Evolutionary conservation across 2,888 invertebrate species (phyloP).

Genomic region (Onchidella celtica): DNA sequence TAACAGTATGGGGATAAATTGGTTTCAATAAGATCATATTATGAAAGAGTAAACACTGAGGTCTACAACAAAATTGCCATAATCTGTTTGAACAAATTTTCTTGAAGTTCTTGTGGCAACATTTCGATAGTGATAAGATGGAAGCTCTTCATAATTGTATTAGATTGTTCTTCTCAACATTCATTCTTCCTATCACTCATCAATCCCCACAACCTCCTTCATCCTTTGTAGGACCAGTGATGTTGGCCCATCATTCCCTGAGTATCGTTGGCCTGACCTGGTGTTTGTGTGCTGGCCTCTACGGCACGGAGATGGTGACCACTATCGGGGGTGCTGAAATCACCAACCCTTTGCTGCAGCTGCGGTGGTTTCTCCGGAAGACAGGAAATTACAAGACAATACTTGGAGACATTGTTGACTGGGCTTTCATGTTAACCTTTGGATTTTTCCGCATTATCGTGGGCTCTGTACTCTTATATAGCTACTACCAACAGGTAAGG

Average conservation of each 20-base stretch:
- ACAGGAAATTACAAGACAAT: conserved; percentile 64
- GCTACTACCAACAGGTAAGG: conserved; percentile 66
- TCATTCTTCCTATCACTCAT: too few species aligned
- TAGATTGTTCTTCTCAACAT: too few species aligned
- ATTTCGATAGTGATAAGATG: too few species aligned
- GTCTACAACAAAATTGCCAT: too few species aligned
- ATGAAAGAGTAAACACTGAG: too few species aligned
- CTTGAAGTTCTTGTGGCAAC: too few species aligned
- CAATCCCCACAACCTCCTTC: too few species aligned
- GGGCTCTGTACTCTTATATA: conserved; percentile 70
- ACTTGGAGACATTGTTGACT: conserved; percentile 71
- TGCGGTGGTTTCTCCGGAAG: conserved; percentile 77
- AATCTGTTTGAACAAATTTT: too few species aligned
- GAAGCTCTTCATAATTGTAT: too few species aligned
- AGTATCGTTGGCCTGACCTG: conserved; percentile 72
- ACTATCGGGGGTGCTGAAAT: conserved; percentile 77
- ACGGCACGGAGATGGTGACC: conserved; percentile 78
- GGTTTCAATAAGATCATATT: too few species aligned
- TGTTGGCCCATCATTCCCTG: conserved; percentile 77
- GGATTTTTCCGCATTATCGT: conserved; percentile 72
- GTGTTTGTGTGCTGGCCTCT: conserved; percentile 64
- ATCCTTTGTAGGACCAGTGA: conserved; percentile 77
- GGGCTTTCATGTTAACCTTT: conserved; percentile 75
- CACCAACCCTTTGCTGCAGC: conserved; percentile 78
- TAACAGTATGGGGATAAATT: too few species aligned